Evolutionary conservation across 2,888 invertebrate species (phyloP).

Genomic region (Melanargia galathea): DNA sequence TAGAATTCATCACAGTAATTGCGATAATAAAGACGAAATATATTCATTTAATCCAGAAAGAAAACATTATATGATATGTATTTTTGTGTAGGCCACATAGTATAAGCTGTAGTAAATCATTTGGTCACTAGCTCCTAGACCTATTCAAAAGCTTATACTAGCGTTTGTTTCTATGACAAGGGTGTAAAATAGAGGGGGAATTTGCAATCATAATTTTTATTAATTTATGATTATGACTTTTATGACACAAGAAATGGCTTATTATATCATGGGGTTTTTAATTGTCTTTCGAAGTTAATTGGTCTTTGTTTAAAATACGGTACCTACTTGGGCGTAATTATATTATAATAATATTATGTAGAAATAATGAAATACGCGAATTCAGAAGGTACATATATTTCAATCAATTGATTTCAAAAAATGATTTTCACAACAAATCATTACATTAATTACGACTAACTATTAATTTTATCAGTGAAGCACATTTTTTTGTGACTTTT

Average conservation of each 20-base stretch:
- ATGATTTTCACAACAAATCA: neutral
- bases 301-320: constrained; percentile 8
- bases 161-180: constrained; percentile 25
- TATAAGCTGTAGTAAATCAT: too few species aligned
- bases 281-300: constrained; percentile 15
- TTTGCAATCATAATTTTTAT: constrained; percentile 31
- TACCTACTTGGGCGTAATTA: neutral
- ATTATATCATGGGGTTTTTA: constrained; percentile 15
- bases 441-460: neutral
- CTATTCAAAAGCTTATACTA: constrained; percentile 13
- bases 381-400: neutral
- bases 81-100: too few species aligned
- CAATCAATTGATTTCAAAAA: neutral
- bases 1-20: too few species aligned
- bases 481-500: too few species aligned
- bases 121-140: constrained; percentile 14
- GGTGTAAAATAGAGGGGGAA: constrained; percentile 32
- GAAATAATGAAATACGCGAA: neutral
- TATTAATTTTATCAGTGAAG: too few species aligned
- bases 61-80: too few species aligned
- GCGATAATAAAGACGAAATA: too few species aligned
- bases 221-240: constrained; percentile 26
- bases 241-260: constrained; percentile 15
- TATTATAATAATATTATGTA: too few species aligned
- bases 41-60: too few species aligned